A percentile compares a stretch with the other conserved stretches of the same genome.
These are phyloP conservation scores for Morpho deidamia DNA, from an alignment of 2,888 invertebrate genomes.

Conservation along the genomic window DNA sequence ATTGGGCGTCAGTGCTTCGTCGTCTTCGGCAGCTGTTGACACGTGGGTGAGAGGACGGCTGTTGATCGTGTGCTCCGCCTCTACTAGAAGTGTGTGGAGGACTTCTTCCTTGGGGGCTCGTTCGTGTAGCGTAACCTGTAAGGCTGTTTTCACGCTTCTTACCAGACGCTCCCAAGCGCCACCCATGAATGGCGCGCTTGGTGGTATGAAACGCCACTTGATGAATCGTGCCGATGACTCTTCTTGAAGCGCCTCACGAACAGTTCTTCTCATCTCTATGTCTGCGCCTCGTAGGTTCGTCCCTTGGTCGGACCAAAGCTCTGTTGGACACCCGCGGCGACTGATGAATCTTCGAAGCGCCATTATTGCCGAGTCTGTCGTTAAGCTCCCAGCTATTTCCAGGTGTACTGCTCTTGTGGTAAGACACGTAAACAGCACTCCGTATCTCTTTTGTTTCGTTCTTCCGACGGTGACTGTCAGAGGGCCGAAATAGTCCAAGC, in stretches of 20 bases:
- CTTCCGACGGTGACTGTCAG: constrained; percentile 19
- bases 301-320: constrained; percentile 25
- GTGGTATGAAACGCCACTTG: constrained; percentile 15
- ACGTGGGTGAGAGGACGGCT: no score
- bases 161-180: constrained; percentile 29
- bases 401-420: constrained; percentile 12
- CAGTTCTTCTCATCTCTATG: constrained; percentile 9
- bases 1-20: constrained; percentile 29
- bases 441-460: constrained; percentile 14
- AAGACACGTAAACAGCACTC: constrained; percentile 18
- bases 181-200: constrained; percentile 17
- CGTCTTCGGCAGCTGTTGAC: constrained; percentile 21
- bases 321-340: constrained; percentile 21
- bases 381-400: constrained; percentile 6
- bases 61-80: no score
- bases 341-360: constrained; percentile 25
- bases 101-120: no score
- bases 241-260: constrained; percentile 3
- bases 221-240: constrained; percentile 3
- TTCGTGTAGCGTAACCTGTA: no score
- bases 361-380: constrained; percentile 22
- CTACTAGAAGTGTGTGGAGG: no score
- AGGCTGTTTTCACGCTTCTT: no score
- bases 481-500: constrained; percentile 23
- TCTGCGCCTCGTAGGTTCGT: constrained; percentile 25